Base-by-base conservation (phyloP, 2,113 vertebrate genomes). In the Cyphomyrus plagiostoma region DNA sequence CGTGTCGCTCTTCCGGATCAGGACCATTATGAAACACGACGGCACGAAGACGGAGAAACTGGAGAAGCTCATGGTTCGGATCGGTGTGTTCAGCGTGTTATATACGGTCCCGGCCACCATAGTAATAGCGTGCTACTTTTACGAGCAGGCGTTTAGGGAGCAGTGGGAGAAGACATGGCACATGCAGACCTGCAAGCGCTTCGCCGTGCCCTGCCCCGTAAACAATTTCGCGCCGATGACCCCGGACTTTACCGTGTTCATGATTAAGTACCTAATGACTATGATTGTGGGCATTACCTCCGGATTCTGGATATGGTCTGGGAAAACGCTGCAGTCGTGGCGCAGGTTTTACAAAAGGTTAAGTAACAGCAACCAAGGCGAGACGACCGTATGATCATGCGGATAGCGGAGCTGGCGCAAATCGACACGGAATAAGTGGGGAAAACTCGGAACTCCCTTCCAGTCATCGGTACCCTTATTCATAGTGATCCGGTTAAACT, bases 281-380 rank as follows among this genome's bases (percentile, higher is more conserved):
- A 98, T 99, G 97, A 99, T 99, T 45, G 98, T 99, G n/a, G 98
- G 98, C 23, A 99, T 99, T 95, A 99, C 98, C 0, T 99, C 98
- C 0, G 98, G 98, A 86, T 99, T 99, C 93, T 99, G 98, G 98
- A 98, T 99, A 94, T 99, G 98, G 98, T 99, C 98, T 0, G 98
- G 98, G 90, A 99, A 99, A 94, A 99, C 98, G 3, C 96, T 99
- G 52, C 98, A 99, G 92, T 99, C 98, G 11, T 99, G 98, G 98
- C 94, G 98, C 91, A 95, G 97, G 91, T 99, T 99, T 93, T 99
- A 99, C 94, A 97, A 98, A 91, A 96, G 97, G 94, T 97, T 99
- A 21, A 98, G 97, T 94, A 97, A 97, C 0, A 96, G 96, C 89
- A 97, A 97, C 94, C 98, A 99, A 77, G 98, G 98, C n/a, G 98